phyloP scores from a whole-genome alignment of 2,888 invertebrate species.

The Cabera pusaria region DNA sequence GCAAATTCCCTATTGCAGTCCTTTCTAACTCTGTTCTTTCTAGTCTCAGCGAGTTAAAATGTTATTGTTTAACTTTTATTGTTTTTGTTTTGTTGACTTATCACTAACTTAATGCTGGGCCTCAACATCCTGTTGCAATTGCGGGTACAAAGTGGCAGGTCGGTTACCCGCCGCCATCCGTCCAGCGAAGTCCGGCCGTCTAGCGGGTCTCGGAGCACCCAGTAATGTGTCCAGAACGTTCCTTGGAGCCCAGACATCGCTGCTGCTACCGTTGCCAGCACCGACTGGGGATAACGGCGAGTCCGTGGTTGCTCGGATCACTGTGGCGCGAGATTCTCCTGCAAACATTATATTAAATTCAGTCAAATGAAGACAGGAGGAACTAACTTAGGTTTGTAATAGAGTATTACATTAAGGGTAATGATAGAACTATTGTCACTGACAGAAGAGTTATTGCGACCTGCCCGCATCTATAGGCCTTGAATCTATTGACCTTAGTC shows the following conservation, averaged over 20 bases:
- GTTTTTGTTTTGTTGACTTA: constrained; percentile 81
- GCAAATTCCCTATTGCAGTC: too few relatives aligned
- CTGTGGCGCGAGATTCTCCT: constrained; percentile 71
- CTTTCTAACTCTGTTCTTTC: too few relatives aligned
- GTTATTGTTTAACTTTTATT: too few relatives aligned
- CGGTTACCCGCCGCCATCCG: constrained; percentile 86
- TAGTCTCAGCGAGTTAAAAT: too few relatives aligned
- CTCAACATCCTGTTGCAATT: constrained; percentile 80
- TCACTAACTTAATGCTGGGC: constrained; percentile 51
- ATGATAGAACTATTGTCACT: too few relatives aligned
- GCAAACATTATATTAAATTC: too few relatives aligned
- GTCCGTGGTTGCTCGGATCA: constrained; percentile 89
- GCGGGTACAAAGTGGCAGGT: constrained; percentile 89
- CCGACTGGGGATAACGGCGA: constrained; percentile 93
- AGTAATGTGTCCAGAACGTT: constrained; percentile 81
- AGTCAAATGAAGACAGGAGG: too few relatives aligned
- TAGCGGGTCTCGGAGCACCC: constrained; percentile 76
- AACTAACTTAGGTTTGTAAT: too few relatives aligned
- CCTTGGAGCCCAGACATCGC: constrained; percentile 71
- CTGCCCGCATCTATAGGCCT: too few relatives aligned
- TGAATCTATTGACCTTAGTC: too few relatives aligned
- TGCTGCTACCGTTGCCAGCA: constrained; percentile 52
- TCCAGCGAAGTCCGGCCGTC: constrained; percentile 85
- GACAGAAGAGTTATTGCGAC: too few relatives aligned
- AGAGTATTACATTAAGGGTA: too few relatives aligned